phyloP scores from a whole-genome alignment of 2,888 invertebrate species.

The Timandra comae region DNA sequence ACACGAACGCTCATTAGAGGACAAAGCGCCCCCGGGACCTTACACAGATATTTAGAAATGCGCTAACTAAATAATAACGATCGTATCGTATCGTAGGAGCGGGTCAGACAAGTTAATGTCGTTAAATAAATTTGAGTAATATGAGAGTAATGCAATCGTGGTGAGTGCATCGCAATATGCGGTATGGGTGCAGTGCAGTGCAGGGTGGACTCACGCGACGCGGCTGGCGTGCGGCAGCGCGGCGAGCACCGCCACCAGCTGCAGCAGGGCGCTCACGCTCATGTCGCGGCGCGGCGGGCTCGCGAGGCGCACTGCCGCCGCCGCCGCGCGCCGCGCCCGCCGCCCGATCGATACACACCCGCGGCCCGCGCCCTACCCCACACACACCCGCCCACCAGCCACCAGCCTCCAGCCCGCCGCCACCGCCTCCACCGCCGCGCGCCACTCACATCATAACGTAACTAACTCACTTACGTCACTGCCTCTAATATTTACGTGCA shows the following conservation, averaged over 20 bases:
- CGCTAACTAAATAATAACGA: too few species aligned
- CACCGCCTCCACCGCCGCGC: slow-evolving; percentile 1
- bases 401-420: slow-evolving; percentile 2
- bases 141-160: too few species aligned
- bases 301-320: slow-evolving; percentile 31
- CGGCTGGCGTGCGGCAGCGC: slow-evolving; percentile 41
- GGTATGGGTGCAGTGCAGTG: too few species aligned
- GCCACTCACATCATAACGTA: slow-evolving; percentile 10
- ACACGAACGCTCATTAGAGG: too few species aligned
- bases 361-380: slow-evolving; percentile 9
- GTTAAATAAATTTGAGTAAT: too few species aligned
- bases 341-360: slow-evolving; percentile 8
- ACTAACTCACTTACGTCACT: slow-evolving; percentile 8
- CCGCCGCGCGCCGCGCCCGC: slow-evolving; percentile 12
- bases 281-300: slow-evolving; percentile 28
- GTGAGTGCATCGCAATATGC: too few species aligned
- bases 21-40: too few species aligned
- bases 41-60: too few species aligned
- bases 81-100: too few species aligned
- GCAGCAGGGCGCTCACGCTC: slow-evolving; percentile 39
- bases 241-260: slow-evolving; percentile 40
- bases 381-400: slow-evolving; percentile 8
- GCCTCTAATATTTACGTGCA: too few species aligned
- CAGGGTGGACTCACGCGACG: slow-evolving; percentile 35
- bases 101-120: too few species aligned